Evolutionary conservation across 2,797 vertebrate species (phyloP).

Genomic region (Cottoperca gobio): DNA sequence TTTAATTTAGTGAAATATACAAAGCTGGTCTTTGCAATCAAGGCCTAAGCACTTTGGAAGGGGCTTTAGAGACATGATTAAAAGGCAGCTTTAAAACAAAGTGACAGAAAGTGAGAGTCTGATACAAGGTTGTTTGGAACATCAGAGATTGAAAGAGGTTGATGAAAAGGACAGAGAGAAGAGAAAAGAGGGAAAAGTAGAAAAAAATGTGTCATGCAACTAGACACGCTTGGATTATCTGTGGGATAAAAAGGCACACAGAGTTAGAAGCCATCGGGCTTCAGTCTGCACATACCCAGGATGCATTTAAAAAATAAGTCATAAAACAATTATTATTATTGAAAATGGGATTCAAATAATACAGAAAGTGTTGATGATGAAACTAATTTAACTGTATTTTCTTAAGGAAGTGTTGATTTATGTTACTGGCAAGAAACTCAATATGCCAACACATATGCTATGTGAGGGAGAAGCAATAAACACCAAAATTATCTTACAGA

Average conservation of each 20-base stretch:
- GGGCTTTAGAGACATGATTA: slow-evolving; percentile 78
- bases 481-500: background rate
- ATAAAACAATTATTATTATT: background rate
- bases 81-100: slow-evolving; percentile 70
- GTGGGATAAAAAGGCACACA: background rate
- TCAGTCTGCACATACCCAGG: background rate
- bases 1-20: slow-evolving; percentile 81
- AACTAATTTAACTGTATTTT: background rate
- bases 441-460: background rate
- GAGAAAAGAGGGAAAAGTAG: slow-evolving; percentile 7
- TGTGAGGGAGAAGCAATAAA: background rate
- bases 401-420: background rate
- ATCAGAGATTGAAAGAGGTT: slow-evolving; percentile 35
- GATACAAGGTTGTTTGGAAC: slow-evolving; percentile 43
- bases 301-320: background rate
- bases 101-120: slow-evolving; percentile 63
- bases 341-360: rapidly evolving
- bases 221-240: slow-evolving; percentile 47
- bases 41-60: slow-evolving; percentile 70
- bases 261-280: background rate
- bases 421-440: background rate
- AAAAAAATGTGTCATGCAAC: slow-evolving; percentile 32
- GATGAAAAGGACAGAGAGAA: slow-evolving; percentile 39
- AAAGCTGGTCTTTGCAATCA: slow-evolving; percentile 82
- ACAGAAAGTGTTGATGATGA: background rate